phyloP scores from a whole-genome alignment of 2,888 invertebrate species.

The Augiades crinisus region DNA sequence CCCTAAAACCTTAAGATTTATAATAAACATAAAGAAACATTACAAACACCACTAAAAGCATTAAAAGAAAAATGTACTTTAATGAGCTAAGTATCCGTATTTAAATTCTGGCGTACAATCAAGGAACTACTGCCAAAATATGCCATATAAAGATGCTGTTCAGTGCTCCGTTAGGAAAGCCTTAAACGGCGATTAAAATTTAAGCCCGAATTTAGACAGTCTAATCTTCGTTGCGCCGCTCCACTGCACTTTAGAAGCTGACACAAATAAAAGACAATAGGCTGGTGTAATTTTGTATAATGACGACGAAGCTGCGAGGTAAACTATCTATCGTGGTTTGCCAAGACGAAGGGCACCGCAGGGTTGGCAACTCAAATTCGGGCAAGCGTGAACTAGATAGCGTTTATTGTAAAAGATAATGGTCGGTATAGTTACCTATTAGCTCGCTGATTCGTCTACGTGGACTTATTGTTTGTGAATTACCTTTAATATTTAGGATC shows the following conservation, averaged over 20 bases:
- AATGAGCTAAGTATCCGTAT: slow-evolving; percentile 32
- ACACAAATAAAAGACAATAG: slow-evolving; percentile 57
- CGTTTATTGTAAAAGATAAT: slow-evolving; percentile 29
- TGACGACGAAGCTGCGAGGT: slow-evolving; percentile 40
- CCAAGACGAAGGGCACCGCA: slow-evolving; percentile 39
- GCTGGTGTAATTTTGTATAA: slow-evolving; percentile 55
- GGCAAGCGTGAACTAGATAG: slow-evolving; percentile 16
- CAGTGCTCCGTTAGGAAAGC: slow-evolving; percentile 54
- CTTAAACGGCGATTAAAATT: slow-evolving; percentile 70
- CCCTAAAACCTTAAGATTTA: background rate
- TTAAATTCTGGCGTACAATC: slow-evolving; percentile 49
- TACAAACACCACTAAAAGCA: background rate
- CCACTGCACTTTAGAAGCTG: slow-evolving; percentile 61
- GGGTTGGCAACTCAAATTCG: slow-evolving; percentile 16
- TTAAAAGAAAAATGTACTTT: slow-evolving; percentile 20
- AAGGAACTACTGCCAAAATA: slow-evolving; percentile 60
- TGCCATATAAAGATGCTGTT: slow-evolving; percentile 54
- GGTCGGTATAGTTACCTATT: background rate
- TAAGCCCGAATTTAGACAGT: slow-evolving; percentile 72
- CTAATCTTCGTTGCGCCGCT: slow-evolving; percentile 64
- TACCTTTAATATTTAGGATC: too few species aligned
- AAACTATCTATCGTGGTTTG: slow-evolving; percentile 44
- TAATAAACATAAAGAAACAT: background rate
- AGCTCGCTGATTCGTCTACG: too few species aligned
- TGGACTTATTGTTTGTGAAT: too few species aligned